Evolutionary conservation across 1,140 invertebrate species (phyloP).

Genomic region (Phymastichus coffea): DNA sequence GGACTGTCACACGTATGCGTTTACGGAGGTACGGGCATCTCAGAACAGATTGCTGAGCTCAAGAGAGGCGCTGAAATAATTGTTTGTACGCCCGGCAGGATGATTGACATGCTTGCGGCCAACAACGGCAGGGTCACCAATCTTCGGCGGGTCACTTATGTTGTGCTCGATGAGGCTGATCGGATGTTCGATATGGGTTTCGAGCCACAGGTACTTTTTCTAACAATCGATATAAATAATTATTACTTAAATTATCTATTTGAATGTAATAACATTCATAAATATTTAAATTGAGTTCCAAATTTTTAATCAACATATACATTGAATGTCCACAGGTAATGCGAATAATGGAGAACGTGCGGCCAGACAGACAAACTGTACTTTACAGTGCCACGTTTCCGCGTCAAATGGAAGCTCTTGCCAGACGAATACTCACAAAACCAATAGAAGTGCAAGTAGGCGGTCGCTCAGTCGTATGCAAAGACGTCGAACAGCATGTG

Average conservation of each 20-base stretch:
- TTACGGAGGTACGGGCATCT: slow-evolving; percentile 97
- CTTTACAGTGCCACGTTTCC: slow-evolving; percentile 99
- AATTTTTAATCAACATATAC: slow-evolving; percentile 53
- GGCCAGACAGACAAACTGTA: slow-evolving; percentile 96
- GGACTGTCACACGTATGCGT: slow-evolving; percentile 91
- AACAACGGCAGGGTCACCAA: slow-evolving; percentile 98
- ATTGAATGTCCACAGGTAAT: slow-evolving; percentile 61
- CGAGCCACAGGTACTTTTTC: slow-evolving; percentile 84
- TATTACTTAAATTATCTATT: background rate
- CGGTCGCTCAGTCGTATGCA: slow-evolving; percentile 95
- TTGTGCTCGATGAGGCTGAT: slow-evolving; percentile 98
- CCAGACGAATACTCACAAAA: slow-evolving; percentile 87
- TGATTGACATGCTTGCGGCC: slow-evolving; percentile 99
- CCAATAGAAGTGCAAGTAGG: slow-evolving; percentile 99
- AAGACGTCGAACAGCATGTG: slow-evolving; percentile 96
- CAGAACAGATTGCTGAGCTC: slow-evolving; percentile 95
- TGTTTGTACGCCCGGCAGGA: slow-evolving; percentile 97
- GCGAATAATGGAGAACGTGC: slow-evolving; percentile 95
- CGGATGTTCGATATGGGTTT: slow-evolving; percentile 99
- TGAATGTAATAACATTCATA: no score
- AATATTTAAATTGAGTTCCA: background rate
- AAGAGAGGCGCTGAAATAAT: slow-evolving; percentile 98
- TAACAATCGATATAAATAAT: background rate
- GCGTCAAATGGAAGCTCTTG: slow-evolving; percentile 97
- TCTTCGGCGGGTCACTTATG: slow-evolving; percentile 90